A percentile compares a stretch with the other conserved stretches of the same genome.
Conservation (phyloP, 2,888 invertebrate genomes). For the Pantelozetes paolii region DNA sequence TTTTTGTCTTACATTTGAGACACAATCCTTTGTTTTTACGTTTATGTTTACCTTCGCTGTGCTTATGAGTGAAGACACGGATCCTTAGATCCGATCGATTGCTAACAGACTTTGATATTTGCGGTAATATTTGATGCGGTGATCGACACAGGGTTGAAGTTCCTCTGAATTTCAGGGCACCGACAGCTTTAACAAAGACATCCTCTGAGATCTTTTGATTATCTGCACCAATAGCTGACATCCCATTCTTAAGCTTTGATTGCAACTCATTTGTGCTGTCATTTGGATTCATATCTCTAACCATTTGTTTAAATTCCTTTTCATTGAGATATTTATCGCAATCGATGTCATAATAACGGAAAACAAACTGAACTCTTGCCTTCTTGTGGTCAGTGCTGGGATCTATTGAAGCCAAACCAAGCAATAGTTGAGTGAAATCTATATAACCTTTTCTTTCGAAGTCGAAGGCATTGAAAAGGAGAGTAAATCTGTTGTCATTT, state of each 20-base stretch:
- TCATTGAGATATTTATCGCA: slow-evolving; percentile 49
- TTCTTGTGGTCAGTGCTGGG: slow-evolving; percentile 60
- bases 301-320: background rate
- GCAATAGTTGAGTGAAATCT: slow-evolving; percentile 56
- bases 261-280: background rate
- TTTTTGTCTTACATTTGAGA: slow-evolving; percentile 19
- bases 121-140: slow-evolving; percentile 52
- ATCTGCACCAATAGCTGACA: background rate
- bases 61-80: no score
- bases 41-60: background rate
- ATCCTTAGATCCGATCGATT: background rate
- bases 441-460: slow-evolving; percentile 33
- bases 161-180: slow-evolving; percentile 64
- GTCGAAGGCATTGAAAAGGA: slow-evolving; percentile 40
- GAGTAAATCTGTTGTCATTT: slow-evolving; percentile 22
- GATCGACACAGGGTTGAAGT: slow-evolving; percentile 65
- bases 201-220: background rate
- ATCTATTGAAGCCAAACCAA: slow-evolving; percentile 59
- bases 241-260: slow-evolving; percentile 25
- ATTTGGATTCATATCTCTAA: slow-evolving; percentile 15
- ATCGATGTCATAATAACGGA: slow-evolving; percentile 57
- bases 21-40: slow-evolving; percentile 35
- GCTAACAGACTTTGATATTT: slow-evolving; percentile 12
- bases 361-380: slow-evolving; percentile 66
- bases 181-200: slow-evolving; percentile 53